Conservation (phyloP, 64 coral and sea anemone species). For the Stichodactyla mertensii region DNA sequence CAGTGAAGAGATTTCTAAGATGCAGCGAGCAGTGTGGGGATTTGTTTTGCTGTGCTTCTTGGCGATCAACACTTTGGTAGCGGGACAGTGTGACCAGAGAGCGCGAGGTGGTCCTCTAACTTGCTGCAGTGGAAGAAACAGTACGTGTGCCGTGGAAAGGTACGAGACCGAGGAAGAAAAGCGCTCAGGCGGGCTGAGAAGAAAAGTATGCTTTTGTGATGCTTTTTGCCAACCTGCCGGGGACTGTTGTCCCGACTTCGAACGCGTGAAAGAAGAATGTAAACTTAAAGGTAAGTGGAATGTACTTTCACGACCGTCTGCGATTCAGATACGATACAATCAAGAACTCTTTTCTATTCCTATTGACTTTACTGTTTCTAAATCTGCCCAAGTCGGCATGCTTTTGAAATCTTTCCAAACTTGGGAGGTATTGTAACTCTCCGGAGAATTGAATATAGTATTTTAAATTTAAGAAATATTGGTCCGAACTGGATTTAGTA, state of each 20-base stretch:
- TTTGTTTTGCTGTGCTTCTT: constrained; percentile 1
- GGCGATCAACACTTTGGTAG: constrained; percentile 9
- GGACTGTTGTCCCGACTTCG: constrained; percentile 73
- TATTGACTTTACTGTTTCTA: not conserved
- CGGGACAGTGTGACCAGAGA: constrained; percentile 68
- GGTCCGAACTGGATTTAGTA: not conserved
- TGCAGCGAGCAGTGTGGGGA: not conserved
- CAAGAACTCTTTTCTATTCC: not conserved
- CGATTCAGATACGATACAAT: not conserved
- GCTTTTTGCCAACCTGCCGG: constrained; percentile 75
- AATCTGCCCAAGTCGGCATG: not conserved
- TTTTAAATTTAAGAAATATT: not conserved
- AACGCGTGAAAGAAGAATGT: constrained; percentile 61
- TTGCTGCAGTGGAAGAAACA: constrained; percentile 76
- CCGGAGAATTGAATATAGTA: not conserved
- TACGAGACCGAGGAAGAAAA: constrained; percentile 17
- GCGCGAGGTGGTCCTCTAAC: constrained; percentile 47
- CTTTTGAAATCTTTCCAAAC: not conserved
- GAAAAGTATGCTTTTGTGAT: constrained; percentile 72
- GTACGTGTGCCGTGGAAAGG: constrained; percentile 65
- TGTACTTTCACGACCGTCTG: not conserved
- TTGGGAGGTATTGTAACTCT: not conserved
- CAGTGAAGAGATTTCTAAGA: constrained; percentile 14
- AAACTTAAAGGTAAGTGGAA: constrained; percentile 20
- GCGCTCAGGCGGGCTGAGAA: not conserved